phyloP scores from a whole-genome alignment of 2,888 invertebrate species.

The Drosophila paramelanica region DNA sequence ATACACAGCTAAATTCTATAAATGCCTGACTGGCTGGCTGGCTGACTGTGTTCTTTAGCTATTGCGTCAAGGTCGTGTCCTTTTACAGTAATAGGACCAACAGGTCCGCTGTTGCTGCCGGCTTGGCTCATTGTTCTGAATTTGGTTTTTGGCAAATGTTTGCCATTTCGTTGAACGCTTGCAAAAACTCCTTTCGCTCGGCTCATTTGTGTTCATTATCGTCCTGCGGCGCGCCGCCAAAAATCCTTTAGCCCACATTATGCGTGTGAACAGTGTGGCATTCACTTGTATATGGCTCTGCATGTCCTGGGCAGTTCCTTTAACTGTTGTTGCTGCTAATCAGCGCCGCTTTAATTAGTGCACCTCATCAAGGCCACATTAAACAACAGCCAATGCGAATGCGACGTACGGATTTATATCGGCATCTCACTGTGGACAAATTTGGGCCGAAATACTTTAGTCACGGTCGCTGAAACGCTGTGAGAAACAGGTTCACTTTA shows the following conservation, averaged over 20 bases:
- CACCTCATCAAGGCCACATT: conserved; percentile 79
- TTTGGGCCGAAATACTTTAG: conserved; percentile 40
- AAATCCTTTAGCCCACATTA: conserved; percentile 76
- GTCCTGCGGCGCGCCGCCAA: conserved; percentile 78
- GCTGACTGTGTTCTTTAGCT: conserved; percentile 53
- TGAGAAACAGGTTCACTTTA: conserved; percentile 11
- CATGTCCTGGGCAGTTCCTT: conserved; percentile 55
- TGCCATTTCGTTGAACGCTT: conserved; percentile 58
- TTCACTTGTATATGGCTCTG: conserved; percentile 66
- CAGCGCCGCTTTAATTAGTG: conserved; percentile 75
- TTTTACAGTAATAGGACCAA: conserved; percentile 59
- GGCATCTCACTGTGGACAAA: conserved; percentile 19
- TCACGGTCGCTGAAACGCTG: conserved; percentile 32
- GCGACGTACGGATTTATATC: conserved; percentile 42
- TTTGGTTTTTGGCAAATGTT: conserved; percentile 72
- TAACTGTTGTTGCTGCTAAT: conserved; percentile 60
- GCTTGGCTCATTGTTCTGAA: conserved; percentile 59
- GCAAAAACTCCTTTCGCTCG: conserved; percentile 70
- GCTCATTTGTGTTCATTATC: conserved; percentile 79
- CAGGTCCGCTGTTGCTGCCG: conserved; percentile 53
- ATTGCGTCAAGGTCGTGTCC: conserved; percentile 74
- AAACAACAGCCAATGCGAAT: conserved; percentile 36
- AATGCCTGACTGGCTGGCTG: conserved; percentile 43
- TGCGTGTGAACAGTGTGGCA: conserved; percentile 83
- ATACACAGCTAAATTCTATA: conserved; percentile 69